Evolutionary conservation across 92 coral and sea anemone species (phyloP).

Genomic region (Actinernus sp.): DNA sequence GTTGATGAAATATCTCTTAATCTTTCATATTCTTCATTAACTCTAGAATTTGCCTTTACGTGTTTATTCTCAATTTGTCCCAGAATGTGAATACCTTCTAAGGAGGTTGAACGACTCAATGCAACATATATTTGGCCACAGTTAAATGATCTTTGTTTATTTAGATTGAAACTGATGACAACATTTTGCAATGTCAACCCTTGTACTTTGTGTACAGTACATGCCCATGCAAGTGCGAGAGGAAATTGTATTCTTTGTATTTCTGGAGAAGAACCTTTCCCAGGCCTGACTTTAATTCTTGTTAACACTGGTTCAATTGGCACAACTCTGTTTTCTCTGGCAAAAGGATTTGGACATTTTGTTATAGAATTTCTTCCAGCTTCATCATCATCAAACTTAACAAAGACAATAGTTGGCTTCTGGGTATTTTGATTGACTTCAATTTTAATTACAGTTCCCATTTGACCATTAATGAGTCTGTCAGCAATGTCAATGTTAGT

Average conservation of each 20-base stretch:
- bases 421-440: slow-evolving; percentile 23
- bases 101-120: slow-evolving; percentile 51
- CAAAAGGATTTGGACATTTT: slow-evolving; percentile 26
- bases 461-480: slow-evolving; percentile 74
- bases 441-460: slow-evolving; percentile 63
- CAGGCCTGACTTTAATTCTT: slow-evolving; percentile 55
- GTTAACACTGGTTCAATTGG: slow-evolving; percentile 45
- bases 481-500: slow-evolving; percentile 55
- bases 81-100: slow-evolving; percentile 44
- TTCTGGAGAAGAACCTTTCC: slow-evolving; percentile 63
- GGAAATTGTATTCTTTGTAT: slow-evolving; percentile 62
- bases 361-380: slow-evolving; percentile 38
- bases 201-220: slow-evolving; percentile 73
- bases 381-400: slow-evolving; percentile 56
- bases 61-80: slow-evolving; percentile 60
- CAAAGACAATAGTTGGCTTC: slow-evolving; percentile 39
- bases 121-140: slow-evolving; percentile 75
- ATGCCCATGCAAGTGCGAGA: slow-evolving; percentile 33
- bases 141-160: slow-evolving; percentile 58
- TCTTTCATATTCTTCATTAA: slow-evolving; percentile 55
- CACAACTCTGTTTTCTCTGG: slow-evolving; percentile 43
- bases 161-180: slow-evolving; percentile 51
- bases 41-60: slow-evolving; percentile 59
- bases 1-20: slow-evolving; percentile 4
- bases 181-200: slow-evolving; percentile 53